Base-by-base conservation (phyloP, 2,888 invertebrate species). In the Dicranocentrus wangi region DNA sequence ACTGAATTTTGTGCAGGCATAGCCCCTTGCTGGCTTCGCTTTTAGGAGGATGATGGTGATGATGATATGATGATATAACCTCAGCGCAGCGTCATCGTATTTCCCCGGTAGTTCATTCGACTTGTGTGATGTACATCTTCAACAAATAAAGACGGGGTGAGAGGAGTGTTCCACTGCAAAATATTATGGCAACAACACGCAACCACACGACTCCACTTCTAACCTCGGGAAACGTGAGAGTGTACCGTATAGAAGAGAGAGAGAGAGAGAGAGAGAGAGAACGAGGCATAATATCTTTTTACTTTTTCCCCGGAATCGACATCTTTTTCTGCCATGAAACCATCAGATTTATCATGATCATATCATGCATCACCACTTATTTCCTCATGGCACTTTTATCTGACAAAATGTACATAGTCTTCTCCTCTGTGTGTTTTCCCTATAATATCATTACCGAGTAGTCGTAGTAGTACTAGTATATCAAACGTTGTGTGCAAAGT, bases 61-160 rank as follows among this genome's bases (percentile, higher is more conserved):
- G 3, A 32, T 32, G 32, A 10, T 32, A 10, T 32, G 32, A 32
- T 32, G 32, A 47, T n/a, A 47, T 47, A 47, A 47, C 47, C 47
- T n/a, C 47, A 47, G n/a, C 42, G 65, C 55, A 70, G 73, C 72
- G 82, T 82, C 78, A 82, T 78, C 70, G 82, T 70, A 60, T 79
- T 82, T 82, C 75, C 82, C 82, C 73, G 65, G 55, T 25, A 70
- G 65, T 70, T 78, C 70, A 78, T 47, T 39, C 23, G 69, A 63
- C n/a, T 32, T 63, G 55, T 5, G 13, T 19, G 17, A 23, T 25
- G 17, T 10, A 19, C 53, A 53, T 60, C 60, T 60, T 39, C 32
- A 17, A 2, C 28, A 39, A 55, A 55, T 19, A 55, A 39, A 51
- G 55, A 55, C 2, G 55, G 23, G 55, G 32, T 32, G 32, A 7